Percentiles rank a stretch among this genome's conserved stretches.
Conservation (phyloP, 2,888 invertebrate genomes). For the Physocephala rufipes region DNA sequence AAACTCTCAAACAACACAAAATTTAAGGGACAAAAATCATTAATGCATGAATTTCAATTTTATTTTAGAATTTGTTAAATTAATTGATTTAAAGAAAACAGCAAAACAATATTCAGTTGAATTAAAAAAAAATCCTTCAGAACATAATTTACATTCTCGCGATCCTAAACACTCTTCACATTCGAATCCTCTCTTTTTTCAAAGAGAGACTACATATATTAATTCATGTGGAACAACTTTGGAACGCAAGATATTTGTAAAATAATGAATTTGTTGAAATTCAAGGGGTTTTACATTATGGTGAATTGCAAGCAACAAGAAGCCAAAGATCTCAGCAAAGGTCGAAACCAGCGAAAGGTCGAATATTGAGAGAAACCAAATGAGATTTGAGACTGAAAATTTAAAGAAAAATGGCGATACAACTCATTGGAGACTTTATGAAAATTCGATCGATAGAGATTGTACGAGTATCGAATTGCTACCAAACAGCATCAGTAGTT, state of each 20-base stretch:
- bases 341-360: background rate
- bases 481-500: background rate
- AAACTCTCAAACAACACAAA: too few species aligned
- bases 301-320: background rate
- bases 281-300: too few species aligned
- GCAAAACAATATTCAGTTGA: too few species aligned
- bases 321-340: background rate
- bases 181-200: too few species aligned
- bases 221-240: slow-evolving; percentile 22
- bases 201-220: slow-evolving; percentile 16
- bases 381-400: background rate
- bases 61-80: too few species aligned
- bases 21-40: too few species aligned
- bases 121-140: too few species aligned
- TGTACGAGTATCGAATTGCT: background rate
- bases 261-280: slow-evolving; percentile 1
- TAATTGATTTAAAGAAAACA: too few species aligned
- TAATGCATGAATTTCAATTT: too few species aligned
- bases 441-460: slow-evolving; percentile 16
- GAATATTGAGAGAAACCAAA: background rate
- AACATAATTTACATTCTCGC: too few species aligned
- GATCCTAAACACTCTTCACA: too few species aligned
- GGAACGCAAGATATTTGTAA: slow-evolving; percentile 22
- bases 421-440: slow-evolving; percentile 28
- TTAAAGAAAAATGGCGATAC: slow-evolving; percentile 6